Conservation (phyloP, 2,888 invertebrate species). For the Carabus problematicus region DNA sequence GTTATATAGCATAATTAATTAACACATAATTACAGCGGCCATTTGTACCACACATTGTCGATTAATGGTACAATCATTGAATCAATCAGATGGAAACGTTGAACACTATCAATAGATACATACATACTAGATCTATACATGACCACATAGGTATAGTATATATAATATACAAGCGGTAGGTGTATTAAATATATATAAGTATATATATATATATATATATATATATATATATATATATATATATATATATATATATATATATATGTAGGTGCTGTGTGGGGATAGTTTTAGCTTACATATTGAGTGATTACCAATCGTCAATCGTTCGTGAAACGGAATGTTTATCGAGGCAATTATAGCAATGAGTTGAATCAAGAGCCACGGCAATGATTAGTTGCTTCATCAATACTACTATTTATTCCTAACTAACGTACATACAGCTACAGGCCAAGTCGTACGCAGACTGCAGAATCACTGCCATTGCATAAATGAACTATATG, state of each 20-base stretch:
- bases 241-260: not conserved
- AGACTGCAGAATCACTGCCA: too few relatives aligned
- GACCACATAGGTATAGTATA: not conserved
- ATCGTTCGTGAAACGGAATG: slow-evolving; percentile 55
- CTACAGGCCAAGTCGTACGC: too few relatives aligned
- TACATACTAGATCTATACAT: not conserved
- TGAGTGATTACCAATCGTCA: slow-evolving; percentile 48
- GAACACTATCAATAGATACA: slow-evolving; percentile 24
- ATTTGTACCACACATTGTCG: slow-evolving; percentile 35
- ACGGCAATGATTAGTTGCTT: slow-evolving; percentile 58
- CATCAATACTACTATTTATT: slow-evolving; percentile 58
- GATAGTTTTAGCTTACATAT: slow-evolving; percentile 41
- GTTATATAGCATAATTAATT: slow-evolving; percentile 41
- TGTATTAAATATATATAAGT: not conserved
- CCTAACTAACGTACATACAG: slow-evolving; percentile 46
- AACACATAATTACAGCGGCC: slow-evolving; percentile 37
- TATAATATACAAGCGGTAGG: not conserved
- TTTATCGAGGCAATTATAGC: slow-evolving; percentile 59
- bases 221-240: too few relatives aligned
- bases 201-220: too few relatives aligned
- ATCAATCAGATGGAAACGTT: slow-evolving; percentile 30
- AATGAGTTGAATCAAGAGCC: slow-evolving; percentile 58
- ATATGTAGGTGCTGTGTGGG: not conserved
- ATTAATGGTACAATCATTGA: slow-evolving; percentile 40
- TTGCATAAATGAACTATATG: too few relatives aligned